A percentile compares a stretch with the other conserved stretches of the same genome.
phyloP scores from a whole-genome alignment of 2,888 invertebrate species.

The Lathronympha strigana region DNA sequence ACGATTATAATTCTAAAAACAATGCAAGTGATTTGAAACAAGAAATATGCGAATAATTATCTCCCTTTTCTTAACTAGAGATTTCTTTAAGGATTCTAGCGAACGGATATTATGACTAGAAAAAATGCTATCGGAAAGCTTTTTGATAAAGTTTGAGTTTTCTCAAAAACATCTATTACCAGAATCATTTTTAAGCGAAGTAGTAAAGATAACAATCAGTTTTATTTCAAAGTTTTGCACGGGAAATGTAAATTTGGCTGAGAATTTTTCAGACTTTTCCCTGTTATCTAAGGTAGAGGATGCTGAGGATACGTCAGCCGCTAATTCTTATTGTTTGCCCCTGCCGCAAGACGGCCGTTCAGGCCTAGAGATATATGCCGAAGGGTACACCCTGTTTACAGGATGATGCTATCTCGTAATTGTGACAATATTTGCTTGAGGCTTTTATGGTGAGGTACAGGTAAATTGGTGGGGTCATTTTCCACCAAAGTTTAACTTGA shows the following conservation, averaged over 20 bases:
- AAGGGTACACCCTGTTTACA: constrained; percentile 77
- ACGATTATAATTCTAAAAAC: too few species aligned
- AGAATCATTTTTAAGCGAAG: too few species aligned
- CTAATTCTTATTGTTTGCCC: constrained; percentile 51
- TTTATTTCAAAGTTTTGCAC: too few species aligned
- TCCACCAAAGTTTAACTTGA: constrained; percentile 44
- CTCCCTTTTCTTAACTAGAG: too few species aligned
- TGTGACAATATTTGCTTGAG: constrained; percentile 82
- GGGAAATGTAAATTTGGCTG: neutral
- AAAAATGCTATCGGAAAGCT: too few species aligned
- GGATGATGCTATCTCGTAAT: constrained; percentile 81
- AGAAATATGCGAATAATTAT: too few species aligned
- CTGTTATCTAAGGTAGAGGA: constrained; percentile 5
- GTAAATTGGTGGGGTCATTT: constrained; percentile 47
- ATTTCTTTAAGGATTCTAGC: too few species aligned
- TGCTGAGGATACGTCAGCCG: constrained; percentile 43
- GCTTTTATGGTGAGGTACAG: constrained; percentile 63
- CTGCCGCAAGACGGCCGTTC: constrained; percentile 58
- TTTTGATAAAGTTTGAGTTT: too few species aligned
- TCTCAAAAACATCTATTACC: too few species aligned
- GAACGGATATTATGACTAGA: too few species aligned
- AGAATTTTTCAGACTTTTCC: neutral
- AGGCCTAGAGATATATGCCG: constrained; percentile 71
- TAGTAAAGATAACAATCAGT: too few species aligned
- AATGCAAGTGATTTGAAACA: too few species aligned